Conservation (phyloP, 2,113 vertebrate species). For the Rhinichthys klamathensis region DNA sequence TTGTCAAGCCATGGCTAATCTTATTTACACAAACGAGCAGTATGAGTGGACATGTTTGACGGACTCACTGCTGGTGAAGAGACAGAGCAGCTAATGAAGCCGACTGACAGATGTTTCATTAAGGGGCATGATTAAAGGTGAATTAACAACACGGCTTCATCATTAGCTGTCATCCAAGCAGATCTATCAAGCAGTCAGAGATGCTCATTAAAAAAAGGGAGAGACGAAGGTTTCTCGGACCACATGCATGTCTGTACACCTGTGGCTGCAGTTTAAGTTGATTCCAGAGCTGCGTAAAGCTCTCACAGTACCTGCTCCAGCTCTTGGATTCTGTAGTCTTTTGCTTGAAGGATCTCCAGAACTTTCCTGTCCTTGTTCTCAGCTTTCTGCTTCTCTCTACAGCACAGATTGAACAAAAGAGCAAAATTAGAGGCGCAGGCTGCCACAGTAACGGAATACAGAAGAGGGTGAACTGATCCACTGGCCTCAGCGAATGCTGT, state of each 20-base stretch:
- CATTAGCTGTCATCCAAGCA: slow-evolving; percentile 58
- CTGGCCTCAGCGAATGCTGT: slow-evolving; percentile 8
- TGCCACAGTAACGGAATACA: slow-evolving; percentile 24
- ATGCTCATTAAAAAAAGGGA: slow-evolving; percentile 40
- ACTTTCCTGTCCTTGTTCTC: slow-evolving; percentile 91
- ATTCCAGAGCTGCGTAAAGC: neutral
- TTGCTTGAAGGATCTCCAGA: slow-evolving; percentile 90
- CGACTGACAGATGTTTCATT: slow-evolving; percentile 70
- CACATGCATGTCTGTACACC: slow-evolving; percentile 3
- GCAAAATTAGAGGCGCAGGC: slow-evolving; percentile 2
- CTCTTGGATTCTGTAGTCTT: slow-evolving; percentile 86
- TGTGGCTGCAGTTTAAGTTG: neutral
- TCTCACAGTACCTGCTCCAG: slow-evolving; percentile 82
- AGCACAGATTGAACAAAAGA: slow-evolving; percentile 59
- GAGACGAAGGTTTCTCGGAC: slow-evolving; percentile 25
- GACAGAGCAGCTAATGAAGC: slow-evolving; percentile 68
- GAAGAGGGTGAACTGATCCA: slow-evolving; percentile 8
- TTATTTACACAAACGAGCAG: slow-evolving; percentile 56
- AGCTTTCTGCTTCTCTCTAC: slow-evolving; percentile 92
- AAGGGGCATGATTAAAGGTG: slow-evolving; percentile 68
- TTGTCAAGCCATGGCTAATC: slow-evolving; percentile 24
- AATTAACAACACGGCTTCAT: slow-evolving; percentile 71
- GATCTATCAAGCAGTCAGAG: slow-evolving; percentile 50
- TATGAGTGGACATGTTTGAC: slow-evolving; percentile 46
- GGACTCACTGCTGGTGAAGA: slow-evolving; percentile 53